Conservation (phyloP, 2,113 vertebrate genomes). For the Ariopsis seemanni region DNA sequence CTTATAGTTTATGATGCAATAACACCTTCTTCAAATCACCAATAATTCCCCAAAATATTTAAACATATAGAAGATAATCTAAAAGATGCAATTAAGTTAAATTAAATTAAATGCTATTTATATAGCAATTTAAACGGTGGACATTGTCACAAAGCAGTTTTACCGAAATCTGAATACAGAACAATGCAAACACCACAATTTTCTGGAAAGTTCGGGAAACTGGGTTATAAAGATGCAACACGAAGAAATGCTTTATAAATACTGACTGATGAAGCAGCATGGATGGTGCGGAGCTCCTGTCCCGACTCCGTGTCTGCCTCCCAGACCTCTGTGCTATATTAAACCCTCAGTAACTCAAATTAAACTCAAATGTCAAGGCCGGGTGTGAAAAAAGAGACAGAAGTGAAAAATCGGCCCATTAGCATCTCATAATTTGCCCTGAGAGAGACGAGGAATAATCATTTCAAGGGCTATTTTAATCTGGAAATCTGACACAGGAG, state of each 20-base stretch:
- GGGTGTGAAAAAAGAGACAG: slow-evolving; percentile 52
- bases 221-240: not conserved
- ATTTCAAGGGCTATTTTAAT: slow-evolving; percentile 67
- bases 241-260: not conserved
- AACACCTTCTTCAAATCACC: not conserved
- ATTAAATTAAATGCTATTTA: not conserved
- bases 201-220: not conserved
- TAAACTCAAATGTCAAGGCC: slow-evolving; percentile 61
- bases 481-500: slow-evolving; percentile 54
- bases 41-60: not conserved
- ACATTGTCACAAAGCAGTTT: not conserved
- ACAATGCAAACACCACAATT: not conserved
- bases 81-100: not conserved
- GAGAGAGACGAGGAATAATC: slow-evolving; percentile 56
- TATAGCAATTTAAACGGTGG: not conserved
- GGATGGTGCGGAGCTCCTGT: not conserved
- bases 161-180: not conserved
- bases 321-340: slow-evolving; percentile 52
- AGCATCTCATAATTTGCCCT: slow-evolving; percentile 57
- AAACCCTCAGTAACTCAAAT: slow-evolving; percentile 61
- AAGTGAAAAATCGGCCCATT: slow-evolving; percentile 65
- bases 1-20: not conserved
- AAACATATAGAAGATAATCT: not conserved
- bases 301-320: slow-evolving; percentile 16
- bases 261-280: not conserved